Evolutionary conservation across 2,113 vertebrate species (phyloP), one percentile per base, ranked within the genome.

Genomic region (Channa argus): DNA sequence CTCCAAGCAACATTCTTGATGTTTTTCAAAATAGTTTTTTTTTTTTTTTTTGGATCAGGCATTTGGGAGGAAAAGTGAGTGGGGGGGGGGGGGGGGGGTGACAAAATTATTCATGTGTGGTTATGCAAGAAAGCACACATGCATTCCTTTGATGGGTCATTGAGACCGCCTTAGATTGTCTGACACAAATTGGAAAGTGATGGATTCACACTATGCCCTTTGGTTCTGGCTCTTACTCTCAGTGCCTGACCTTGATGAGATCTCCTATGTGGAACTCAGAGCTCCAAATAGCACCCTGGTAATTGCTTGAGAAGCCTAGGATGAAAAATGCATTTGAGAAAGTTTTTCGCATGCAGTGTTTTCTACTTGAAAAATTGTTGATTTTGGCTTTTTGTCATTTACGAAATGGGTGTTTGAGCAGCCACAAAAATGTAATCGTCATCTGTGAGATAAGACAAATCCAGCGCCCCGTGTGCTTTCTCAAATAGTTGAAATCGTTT

Each of bases 1-100:
- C 58, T 84, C 89, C 41, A 49, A 63, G 86, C 85, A 90, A 87
- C 86, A 77, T 77, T 77, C 76, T 38, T 63, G 9, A 58, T 89
- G 85, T 88, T 90, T 70, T 86, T 67, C 80, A 88, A 88, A 90
- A 87, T 78, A 89, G n/a, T n/a, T 44, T 54, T 39, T 49, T 43
- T 12, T 49, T 43, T 12, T 64, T 64, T 58, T 53, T 44, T 54
- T 34, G 38, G 47, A 50, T 33, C 0, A n/a, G 43, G 41, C 39
- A 13, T 46, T 63, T 41, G 15, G 3, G 38, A 52, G 4, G 24
- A 63, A 24, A 52, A 34, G 36, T 24, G 24, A 24, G 24, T 24
- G 13, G 56, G 54, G 41, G 51, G 3, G 13, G 56, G 54, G 41
- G 51, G 3, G 5, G 34, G 5, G 50, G 36, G 9, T 56, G 5